These are phyloP conservation scores for Echinometra lucunter DNA, from an alignment of 53 echinoderm and acorn worm genomes.

Conservation along the genomic window DNA sequence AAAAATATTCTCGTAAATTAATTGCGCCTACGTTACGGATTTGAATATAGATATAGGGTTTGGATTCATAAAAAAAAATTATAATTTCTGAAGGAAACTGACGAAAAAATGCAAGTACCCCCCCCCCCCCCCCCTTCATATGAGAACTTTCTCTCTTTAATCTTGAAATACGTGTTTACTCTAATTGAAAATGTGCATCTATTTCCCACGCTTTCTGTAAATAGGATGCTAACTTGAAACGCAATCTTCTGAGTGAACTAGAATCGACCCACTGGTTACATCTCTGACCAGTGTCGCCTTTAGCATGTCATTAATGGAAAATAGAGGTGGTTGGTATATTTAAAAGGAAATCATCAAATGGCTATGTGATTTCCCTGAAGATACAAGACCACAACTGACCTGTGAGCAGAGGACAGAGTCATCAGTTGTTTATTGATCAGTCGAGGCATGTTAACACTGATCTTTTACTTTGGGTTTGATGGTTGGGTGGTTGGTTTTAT, in stretches of 20 bases:
- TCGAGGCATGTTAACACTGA: conserved; percentile 14
- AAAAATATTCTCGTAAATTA: too few relatives aligned
- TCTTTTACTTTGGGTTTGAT: too few relatives aligned
- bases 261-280: neutral
- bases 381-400: conserved; percentile 17
- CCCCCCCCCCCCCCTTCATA: too few relatives aligned
- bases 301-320: conserved; percentile 35
- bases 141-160: too few relatives aligned
- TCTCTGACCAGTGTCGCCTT: conserved; percentile 29
- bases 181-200: neutral
- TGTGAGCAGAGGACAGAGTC: neutral
- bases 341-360: neutral
- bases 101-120: too few relatives aligned
- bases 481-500: too few relatives aligned
- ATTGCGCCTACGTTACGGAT: too few relatives aligned
- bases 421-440: conserved; percentile 31
- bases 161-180: too few relatives aligned
- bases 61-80: too few relatives aligned
- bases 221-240: neutral
- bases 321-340: neutral
- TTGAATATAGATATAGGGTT: too few relatives aligned
- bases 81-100: too few relatives aligned
- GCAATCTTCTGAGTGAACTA: neutral
- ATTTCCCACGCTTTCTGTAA: neutral
- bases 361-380: conserved; percentile 44